Conservation (phyloP, 2,888 invertebrate species). For the Fragum whitleyi region DNA sequence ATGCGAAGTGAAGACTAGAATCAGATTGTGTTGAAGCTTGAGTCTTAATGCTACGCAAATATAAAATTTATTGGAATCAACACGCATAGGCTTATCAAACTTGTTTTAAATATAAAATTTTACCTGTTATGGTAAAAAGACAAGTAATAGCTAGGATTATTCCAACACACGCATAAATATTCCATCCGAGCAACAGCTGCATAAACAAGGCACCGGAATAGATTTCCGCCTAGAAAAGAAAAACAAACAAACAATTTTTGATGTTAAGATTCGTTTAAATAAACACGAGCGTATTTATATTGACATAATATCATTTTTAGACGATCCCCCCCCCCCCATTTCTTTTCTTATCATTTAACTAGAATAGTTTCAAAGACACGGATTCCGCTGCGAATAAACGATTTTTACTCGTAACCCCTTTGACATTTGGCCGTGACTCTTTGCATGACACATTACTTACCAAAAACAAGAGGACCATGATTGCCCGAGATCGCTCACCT, state of each 20-base stretch:
- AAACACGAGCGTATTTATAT: neutral
- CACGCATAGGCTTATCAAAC: too few relatives aligned
- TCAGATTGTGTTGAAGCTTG: too few relatives aligned
- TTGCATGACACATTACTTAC: too few relatives aligned
- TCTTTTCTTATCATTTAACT: neutral
- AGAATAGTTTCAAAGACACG: neutral
- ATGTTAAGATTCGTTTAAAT: neutral
- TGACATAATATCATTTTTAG: neutral
- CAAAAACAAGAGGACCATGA: too few relatives aligned
- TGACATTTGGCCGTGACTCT: too few relatives aligned
- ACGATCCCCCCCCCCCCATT: neutral
- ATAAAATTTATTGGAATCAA: too few relatives aligned
- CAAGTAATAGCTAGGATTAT: slow-evolving; percentile 86
- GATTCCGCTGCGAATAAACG: too few relatives aligned
- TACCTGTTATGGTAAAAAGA: slow-evolving; percentile 85
- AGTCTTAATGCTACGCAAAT: too few relatives aligned
- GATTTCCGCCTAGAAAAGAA: slow-evolving; percentile 81
- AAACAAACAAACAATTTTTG: neutral
- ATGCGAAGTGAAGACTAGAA: too few relatives aligned
- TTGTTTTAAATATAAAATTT: too few relatives aligned
- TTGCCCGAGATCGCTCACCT: too few relatives aligned
- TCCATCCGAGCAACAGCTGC: slow-evolving; percentile 85
- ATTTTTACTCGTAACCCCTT: too few relatives aligned
- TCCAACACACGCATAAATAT: slow-evolving; percentile 85
- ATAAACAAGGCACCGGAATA: slow-evolving; percentile 87